Base-by-base conservation (phyloP, 1,140 invertebrate genomes). In the Parasteatoda tepidariorum region DNA sequence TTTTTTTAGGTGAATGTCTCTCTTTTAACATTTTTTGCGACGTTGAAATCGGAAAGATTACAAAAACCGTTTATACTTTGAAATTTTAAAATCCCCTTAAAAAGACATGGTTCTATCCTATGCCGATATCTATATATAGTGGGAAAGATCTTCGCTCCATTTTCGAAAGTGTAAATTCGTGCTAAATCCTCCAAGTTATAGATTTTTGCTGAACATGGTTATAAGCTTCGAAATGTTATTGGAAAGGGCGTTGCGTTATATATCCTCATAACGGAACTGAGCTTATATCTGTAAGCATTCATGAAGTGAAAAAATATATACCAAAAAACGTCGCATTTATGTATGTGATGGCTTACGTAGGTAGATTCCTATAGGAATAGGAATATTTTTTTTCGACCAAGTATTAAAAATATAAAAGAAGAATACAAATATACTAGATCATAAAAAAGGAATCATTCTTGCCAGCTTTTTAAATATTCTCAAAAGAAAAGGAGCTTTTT, bases 161-260 rank as follows among this genome's bases (percentile, higher is more conserved):
- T 66, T 64, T 24, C 38, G 38, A 48, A 64, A 76, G 61, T 66
- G 74, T 76, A 66, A 76, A 76, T 76, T 76, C 74, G 61, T 62
- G 74, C 61, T 76, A 76, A 76, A 76, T 76, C 74, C 74, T 18
- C 15, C 7, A 76, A 64, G 34, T 76, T 76, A 76, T 76, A 76
- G 74, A 76, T 76, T 76, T 62, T 55, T 66, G 38, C 61, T 76
- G 38, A 48, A 30, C 62, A 66, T 54, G 74, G 3, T 18, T 75
- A 62, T 62, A 64, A 62, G 73, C 74, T 28, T 30, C 41, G 24
- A 5, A 33, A 24, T 76, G 38, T 76, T 76, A 76, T 76, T 76
- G 74, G 57, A 66, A 76, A 76, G 48, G 61, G 22, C 66, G 34
- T 71, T 30, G 22, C 24, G 15, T 22, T 26, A 59, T n/a, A 59